Evolutionary conservation across 2,888 invertebrate genomes (phyloP).

Genomic region (Esperia sulphurella): DNA sequence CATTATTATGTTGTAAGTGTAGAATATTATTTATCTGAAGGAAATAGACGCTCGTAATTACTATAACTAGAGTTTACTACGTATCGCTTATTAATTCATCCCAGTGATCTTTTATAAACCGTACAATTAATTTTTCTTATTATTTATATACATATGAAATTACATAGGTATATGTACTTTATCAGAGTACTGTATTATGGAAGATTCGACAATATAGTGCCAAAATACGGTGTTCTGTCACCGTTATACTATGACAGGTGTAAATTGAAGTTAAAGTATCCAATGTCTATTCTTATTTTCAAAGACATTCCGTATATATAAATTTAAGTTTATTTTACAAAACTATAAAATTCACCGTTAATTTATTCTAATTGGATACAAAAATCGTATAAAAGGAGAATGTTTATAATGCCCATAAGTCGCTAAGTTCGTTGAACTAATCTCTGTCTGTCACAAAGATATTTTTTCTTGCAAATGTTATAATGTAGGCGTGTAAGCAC

Average conservation of each 20-base stretch:
- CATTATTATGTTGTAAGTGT: slow-evolving; percentile 33
- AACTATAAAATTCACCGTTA: slow-evolving; percentile 24
- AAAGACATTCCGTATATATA: background rate
- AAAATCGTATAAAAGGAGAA: slow-evolving; percentile 21
- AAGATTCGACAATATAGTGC: background rate
- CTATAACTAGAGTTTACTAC: background rate
- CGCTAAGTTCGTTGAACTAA: slow-evolving; percentile 43
- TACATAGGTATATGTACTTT: no score
- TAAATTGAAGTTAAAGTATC: background rate
- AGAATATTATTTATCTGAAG: slow-evolving; percentile 8
- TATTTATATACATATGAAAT: no score
- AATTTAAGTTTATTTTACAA: background rate
- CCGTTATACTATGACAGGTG: background rate
- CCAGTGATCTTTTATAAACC: no score
- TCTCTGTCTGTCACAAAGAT: slow-evolving; percentile 23
- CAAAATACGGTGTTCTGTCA: background rate
- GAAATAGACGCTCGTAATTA: background rate
- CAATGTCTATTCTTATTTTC: background rate
- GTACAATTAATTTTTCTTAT: no score
- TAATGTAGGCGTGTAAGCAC: slow-evolving; percentile 36
- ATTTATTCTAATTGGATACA: slow-evolving; percentile 17
- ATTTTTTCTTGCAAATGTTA: slow-evolving; percentile 32
- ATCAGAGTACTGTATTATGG: no score
- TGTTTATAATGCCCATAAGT: slow-evolving; percentile 19
- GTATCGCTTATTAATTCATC: no score